Evolutionary conservation across 2,888 invertebrate genomes (phyloP), one percentile per base, ranked within the genome.

Genomic region (Ferdinandea cuprea): DNA sequence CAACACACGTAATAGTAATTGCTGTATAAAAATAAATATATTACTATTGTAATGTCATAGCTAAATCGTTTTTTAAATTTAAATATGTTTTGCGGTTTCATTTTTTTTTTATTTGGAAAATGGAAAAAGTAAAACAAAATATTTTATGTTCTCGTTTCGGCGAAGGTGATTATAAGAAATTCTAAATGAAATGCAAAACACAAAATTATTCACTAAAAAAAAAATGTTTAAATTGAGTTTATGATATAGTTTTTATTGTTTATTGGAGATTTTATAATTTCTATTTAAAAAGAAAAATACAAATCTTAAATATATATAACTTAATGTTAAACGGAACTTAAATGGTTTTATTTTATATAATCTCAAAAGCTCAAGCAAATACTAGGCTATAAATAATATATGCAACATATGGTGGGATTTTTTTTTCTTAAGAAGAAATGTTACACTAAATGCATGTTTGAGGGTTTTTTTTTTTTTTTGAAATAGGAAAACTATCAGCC

Each of bases 311-410:
- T 56, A 65, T 65, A 25, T 25, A 78, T 65, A 65, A 78, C 42
- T 78, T 72, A 63, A 72, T 78, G 78, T 78, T 78, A 78, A 78
- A 78, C 50, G 42, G 30, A 76, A 68, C 8, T 25, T 19, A 46
- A 40, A 48, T 30, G 15, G 30, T 2, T 56, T 7, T 32, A 37
- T 19, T 15, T 35, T 32, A 19, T 19, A 13, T 9, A 9, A n/a
- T 9, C 13, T 15, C 40, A 15, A 40, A 7, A 13, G 13, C 2
- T 0, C 13, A 13, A 13, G 13, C 15, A 2, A 7, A 5, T n/a
- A 11, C 9, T 11, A 11, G 9, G 32, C 9, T 37, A n/a, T 6
- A 6, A 7, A 1, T 37, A 6, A 37, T 2, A 13, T 37, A 15
- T 37, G 6, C 15, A 37, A 15, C 13, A 13, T 13, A 13, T 2